Conservation (phyloP, 2,113 vertebrate genomes). For the Plotosus lineatus region DNA sequence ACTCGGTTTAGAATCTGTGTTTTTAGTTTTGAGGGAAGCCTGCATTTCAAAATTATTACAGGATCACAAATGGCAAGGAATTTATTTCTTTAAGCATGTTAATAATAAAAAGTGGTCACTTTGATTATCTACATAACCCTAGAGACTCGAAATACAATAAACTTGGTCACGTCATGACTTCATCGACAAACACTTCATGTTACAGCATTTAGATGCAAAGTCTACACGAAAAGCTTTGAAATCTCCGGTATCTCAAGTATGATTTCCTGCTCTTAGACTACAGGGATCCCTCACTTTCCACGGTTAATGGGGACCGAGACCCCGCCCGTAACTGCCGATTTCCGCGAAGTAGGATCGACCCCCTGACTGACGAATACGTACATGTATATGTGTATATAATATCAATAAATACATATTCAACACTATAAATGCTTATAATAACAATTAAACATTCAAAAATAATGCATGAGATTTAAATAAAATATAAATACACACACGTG, state of each 20-base stretch:
- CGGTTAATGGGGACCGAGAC: too few relatives aligned
- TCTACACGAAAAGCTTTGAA: background rate
- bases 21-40: conserved; percentile 59
- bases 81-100: background rate
- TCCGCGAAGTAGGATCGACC: too few relatives aligned
- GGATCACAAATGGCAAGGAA: conserved; percentile 52
- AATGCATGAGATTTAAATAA: too few relatives aligned
- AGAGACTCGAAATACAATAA: background rate
- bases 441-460: too few relatives aligned
- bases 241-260: too few relatives aligned
- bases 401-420: too few relatives aligned
- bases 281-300: too few relatives aligned
- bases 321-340: too few relatives aligned
- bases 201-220: background rate
- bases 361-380: too few relatives aligned
- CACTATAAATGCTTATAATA: too few relatives aligned
- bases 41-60: conserved; percentile 60
- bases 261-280: background rate
- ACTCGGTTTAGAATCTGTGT: conserved; percentile 34
- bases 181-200: background rate
- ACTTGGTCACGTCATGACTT: background rate
- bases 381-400: too few relatives aligned
- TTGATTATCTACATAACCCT: conserved; percentile 32
- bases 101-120: conserved; percentile 2
- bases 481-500: too few relatives aligned